A percentile compares a stretch with the other conserved stretches of the same genome.
Conservation (phyloP, 2,888 invertebrate genomes). For the Ormia ochracea region DNA sequence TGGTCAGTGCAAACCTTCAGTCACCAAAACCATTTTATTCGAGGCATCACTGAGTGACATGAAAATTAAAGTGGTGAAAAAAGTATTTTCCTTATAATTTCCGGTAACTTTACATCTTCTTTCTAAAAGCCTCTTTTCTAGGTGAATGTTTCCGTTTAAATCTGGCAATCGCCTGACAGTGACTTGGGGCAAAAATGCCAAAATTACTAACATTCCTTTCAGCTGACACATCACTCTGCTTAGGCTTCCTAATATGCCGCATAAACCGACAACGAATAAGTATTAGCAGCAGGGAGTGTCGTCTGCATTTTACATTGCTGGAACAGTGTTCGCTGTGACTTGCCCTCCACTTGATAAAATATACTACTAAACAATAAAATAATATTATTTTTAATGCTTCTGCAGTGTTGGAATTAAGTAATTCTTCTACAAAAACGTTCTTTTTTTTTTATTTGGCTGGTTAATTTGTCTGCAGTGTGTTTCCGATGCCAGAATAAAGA, state of each 20-base stretch:
- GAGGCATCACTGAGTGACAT: too few species aligned
- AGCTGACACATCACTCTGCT: neutral
- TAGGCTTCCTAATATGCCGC: neutral
- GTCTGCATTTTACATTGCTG: constrained; percentile 17
- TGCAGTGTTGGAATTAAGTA: constrained; percentile 45
- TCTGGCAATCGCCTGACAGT: too few species aligned
- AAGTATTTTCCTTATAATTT: too few species aligned
- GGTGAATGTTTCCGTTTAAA: too few species aligned
- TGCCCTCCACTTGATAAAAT: constrained; percentile 37
- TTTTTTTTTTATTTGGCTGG: neutral
- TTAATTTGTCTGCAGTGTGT: constrained; percentile 10
- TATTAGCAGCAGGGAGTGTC: constrained; percentile 54
- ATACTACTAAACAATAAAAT: constrained; percentile 13
- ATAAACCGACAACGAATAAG: constrained; percentile 5
- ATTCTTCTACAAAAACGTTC: neutral
- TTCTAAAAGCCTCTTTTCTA: too few species aligned
- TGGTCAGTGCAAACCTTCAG: too few species aligned
- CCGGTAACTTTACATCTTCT: too few species aligned
- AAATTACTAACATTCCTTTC: constrained; percentile 1
- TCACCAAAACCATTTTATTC: too few species aligned
- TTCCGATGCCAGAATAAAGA: neutral
- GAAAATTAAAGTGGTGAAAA: too few species aligned
- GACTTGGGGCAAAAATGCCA: neutral
- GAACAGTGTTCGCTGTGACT: constrained; percentile 3
- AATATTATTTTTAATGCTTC: constrained; percentile 49